Evolutionary conservation across 2,797 vertebrate genomes (phyloP), one percentile per base, ranked within the genome.

Genomic region (Notoglanidium macrostoma): DNA sequence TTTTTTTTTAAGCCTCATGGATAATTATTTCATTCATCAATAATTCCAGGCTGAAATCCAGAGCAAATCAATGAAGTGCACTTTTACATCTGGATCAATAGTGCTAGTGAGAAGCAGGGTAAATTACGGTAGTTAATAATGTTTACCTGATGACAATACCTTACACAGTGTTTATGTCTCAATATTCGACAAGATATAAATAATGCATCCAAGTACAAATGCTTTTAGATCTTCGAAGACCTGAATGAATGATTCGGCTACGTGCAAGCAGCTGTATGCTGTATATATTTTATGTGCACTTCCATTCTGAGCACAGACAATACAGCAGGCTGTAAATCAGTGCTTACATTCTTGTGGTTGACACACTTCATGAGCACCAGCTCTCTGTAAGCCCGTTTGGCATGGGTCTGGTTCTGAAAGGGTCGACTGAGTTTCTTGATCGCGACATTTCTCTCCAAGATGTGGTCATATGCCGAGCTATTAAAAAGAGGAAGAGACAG

Each of bases 321-420:
- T 2, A 17, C 26, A 21, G 12, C n/a, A 51, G 2, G n/a, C n/a
- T 51, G 29, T 7, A 44, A 87, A n/a, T 67, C 51, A 65, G 21
- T 57, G 91, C 98, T 97, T 95, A 99, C 98, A 65, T 99, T 99
- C 96, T 99, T 99, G 94, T 99, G 98, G 96, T 99, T 98, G 95
- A 99, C 98, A 19, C 98, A 99, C 92, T 99, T 99, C 98, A 99
- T 99, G 88, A 99, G 98, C 91, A 99, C 98, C 94, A 99, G 96
- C 86, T 99, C 98, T 93, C 98, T 96, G 94, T 99, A 99, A 90
- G 98, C 98, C 89, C 98, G 95, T 90, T 99, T 99, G 15, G 98
- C 98, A 0, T 99, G 98, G 9, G 98, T 99, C 88, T 99, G 98
- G 92, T 99, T 99, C 95, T 99, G 98, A 95, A 99, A 99, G 1